Percentiles rank a stretch among this genome's conserved stretches.
phyloP scores from a whole-genome alignment of 2,888 invertebrate genomes.

The Drosophila borborema region DNA sequence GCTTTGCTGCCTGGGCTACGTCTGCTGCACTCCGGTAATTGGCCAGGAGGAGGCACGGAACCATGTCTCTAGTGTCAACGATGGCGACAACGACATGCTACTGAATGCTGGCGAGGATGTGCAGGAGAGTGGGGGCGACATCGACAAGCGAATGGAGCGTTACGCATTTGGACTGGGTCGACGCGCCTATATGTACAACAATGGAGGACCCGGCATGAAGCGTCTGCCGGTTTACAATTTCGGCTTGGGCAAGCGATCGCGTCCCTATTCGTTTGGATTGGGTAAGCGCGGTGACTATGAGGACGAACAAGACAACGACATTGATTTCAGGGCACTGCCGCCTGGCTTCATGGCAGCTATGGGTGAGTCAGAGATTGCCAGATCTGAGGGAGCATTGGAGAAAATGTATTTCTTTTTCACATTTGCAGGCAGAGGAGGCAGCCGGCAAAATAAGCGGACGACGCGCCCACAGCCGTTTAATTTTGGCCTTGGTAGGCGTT shows the following conservation, averaged over 20 bases:
- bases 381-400: not conserved
- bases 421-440: conserved; percentile 44
- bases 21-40: conserved; percentile 70
- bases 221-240: conserved; percentile 85
- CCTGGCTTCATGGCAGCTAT: conserved; percentile 44
- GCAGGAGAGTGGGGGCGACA: conserved; percentile 59
- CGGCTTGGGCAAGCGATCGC: conserved; percentile 83
- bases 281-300: conserved; percentile 83
- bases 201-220: conserved; percentile 83
- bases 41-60: conserved; percentile 49
- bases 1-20: conserved; percentile 73
- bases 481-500: conserved; percentile 87
- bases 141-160: conserved; percentile 87
- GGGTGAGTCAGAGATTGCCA: conserved; percentile 35
- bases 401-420: not conserved
- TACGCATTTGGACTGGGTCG: conserved; percentile 91
- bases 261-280: conserved; percentile 85
- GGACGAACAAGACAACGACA: conserved; percentile 74
- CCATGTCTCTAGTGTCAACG: conserved; percentile 39
- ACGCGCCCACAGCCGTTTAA: conserved; percentile 85
- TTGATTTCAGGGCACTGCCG: conserved; percentile 60
- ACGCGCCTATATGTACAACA: conserved; percentile 86
- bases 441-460: conserved; percentile 66
- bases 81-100: conserved; percentile 44
- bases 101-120: conserved; percentile 49